Base-by-base conservation (phyloP, 2,797 vertebrate species). In the Leptatherina wallacei region DNA sequence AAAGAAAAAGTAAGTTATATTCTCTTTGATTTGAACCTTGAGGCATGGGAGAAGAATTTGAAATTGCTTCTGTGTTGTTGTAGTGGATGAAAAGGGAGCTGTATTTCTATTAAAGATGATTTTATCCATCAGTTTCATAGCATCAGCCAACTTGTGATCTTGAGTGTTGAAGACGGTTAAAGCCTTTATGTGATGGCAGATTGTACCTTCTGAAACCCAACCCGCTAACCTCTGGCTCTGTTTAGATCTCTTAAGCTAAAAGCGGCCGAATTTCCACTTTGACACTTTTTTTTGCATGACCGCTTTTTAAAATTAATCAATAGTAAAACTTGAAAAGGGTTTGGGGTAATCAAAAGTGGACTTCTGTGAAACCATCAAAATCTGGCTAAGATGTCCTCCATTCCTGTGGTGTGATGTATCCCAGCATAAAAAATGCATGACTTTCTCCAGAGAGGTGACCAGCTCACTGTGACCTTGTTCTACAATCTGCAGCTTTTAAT, bases 21-120 rank as follows among this genome's bases (percentile, higher is more conserved):
- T 88, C 83, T 75, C 63, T 86, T 84, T 85, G 75, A 71, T 85
- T 83, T 69, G 12, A 67, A 79, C 84, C 71, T 73, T 20, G 30
- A 82, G 62, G 76, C 72, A 72, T 70, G 69, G 71, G 68, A 64
- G 66, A 52, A 54, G 59, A 76, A 65, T 85, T 74, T 77, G 10
- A 85, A 82, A 86, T 57, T 68, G 62, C 63, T 69, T 61, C 51
- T 77, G 60, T 60, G 33, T 44, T 77, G 6, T 76, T 80, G 72
- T 56, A 59, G 64, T 65, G 70, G 66, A 87, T 67, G 69, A 65
- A 55, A 71, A 72, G 78, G 73, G 73, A 69, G 77, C 65, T 77
- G 71, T 78, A 71, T 83, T 88, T 83, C 69, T 85, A 63, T 73
- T 47, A 76, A 78, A 78, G 61, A 27, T 33, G 5, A 71, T 80